Conservation (phyloP, 2,113 vertebrate genomes). For the Crotophaga sulcirostris region DNA sequence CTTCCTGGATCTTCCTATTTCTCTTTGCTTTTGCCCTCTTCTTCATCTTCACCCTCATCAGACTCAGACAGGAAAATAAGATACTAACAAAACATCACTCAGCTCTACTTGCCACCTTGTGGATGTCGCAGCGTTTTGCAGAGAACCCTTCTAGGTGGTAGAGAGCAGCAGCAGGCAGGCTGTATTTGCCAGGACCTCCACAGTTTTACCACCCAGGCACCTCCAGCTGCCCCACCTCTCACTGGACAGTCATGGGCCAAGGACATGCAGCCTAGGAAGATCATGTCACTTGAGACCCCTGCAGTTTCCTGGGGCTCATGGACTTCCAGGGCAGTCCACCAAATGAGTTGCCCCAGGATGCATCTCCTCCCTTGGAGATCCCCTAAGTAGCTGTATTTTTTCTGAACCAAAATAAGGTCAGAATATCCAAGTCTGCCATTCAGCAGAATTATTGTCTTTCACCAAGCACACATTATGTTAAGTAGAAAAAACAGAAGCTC, state of each 20-base stretch:
- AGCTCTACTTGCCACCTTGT: constrained; percentile 26
- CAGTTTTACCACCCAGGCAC: rapidly evolving
- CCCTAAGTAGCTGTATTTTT: neutral
- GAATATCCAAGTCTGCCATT: neutral
- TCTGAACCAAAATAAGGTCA: neutral
- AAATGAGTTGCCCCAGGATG: neutral
- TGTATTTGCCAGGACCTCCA: neutral
- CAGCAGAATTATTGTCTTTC: neutral
- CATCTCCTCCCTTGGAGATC: neutral
- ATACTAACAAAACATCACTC: neutral
- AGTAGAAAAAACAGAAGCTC: neutral
- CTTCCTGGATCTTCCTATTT: neutral
- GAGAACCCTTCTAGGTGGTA: neutral
- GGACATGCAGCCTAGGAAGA: neutral
- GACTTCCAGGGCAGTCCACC: neutral
- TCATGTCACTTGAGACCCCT: neutral
- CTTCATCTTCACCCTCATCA: neutral
- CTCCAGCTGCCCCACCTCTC: neutral
- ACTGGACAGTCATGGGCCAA: no score
- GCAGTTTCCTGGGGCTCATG: neutral
- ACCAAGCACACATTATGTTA: neutral
- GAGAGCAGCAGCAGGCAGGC: neutral
- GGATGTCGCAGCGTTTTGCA: neutral
- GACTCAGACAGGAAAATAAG: neutral
- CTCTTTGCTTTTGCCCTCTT: neutral